Evolutionary conservation across 2,113 vertebrate species (phyloP).

Genomic region (Embiotoca jacksoni): DNA sequence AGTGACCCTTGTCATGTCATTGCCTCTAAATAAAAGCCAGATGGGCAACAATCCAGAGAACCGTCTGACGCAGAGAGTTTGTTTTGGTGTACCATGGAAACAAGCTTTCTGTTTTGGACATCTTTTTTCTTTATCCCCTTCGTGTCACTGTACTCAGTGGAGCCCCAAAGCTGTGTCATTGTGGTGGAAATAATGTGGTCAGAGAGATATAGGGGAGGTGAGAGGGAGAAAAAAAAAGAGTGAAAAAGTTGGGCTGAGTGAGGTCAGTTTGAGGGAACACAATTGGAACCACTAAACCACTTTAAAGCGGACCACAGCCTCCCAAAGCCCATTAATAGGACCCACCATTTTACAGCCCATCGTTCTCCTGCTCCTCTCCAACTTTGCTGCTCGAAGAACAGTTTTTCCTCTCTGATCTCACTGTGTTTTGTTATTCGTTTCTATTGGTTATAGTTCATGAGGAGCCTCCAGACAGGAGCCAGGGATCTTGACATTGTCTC

Average conservation of each 20-base stretch:
- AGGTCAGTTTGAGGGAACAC: constrained; percentile 58
- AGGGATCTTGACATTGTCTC: constrained; percentile 38
- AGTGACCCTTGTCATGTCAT: constrained; percentile 40
- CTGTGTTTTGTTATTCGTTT: constrained; percentile 50
- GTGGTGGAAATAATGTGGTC: constrained; percentile 62
- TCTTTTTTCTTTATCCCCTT: constrained; percentile 53
- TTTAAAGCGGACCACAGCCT: constrained; percentile 54
- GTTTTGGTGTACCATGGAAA: constrained; percentile 82
- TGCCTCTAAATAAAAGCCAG: constrained; percentile 55
- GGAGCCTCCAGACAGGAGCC: constrained; percentile 16
- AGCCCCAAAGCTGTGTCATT: constrained; percentile 22
- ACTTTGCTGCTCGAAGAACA: constrained; percentile 15
- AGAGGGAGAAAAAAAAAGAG: constrained; percentile 12
- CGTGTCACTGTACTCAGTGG: constrained; percentile 30
- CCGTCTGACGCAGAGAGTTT: constrained; percentile 60
- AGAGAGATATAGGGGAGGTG: constrained; percentile 22
- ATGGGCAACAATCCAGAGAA: constrained; percentile 49
- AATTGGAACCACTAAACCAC: constrained; percentile 47
- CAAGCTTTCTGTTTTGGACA: constrained; percentile 70
- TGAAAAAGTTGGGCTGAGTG: constrained; percentile 35
- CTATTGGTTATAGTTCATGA: constrained; percentile 23
- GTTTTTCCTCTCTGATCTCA: constrained; percentile 19
- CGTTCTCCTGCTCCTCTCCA: constrained; percentile 17
- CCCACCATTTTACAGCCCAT: constrained; percentile 53
- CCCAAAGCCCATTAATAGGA: constrained; percentile 47